Percentiles rank a stretch among this genome's conserved stretches.
These are phyloP conservation scores for Oreochromis mossambicus DNA, from an alignment of 2,797 vertebrate species.

Conservation along the genomic window DNA sequence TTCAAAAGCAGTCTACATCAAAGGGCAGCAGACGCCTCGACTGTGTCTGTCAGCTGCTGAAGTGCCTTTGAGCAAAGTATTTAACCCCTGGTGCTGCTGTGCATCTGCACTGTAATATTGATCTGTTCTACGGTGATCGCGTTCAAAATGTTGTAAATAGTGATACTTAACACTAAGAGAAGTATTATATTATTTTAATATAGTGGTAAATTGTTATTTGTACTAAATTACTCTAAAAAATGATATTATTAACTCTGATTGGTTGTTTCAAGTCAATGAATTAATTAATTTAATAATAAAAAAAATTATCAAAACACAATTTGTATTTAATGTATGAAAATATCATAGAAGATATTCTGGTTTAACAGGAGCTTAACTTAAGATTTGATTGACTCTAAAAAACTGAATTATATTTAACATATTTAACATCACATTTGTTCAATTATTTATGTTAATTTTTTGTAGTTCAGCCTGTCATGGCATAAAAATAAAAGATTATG, in stretches of 20 bases:
- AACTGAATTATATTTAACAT: not conserved
- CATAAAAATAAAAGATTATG: not conserved
- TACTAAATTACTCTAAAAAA: not conserved
- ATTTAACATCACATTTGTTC: not conserved
- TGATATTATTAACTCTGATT: not conserved
- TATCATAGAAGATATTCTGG: not conserved
- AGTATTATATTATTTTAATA: not conserved
- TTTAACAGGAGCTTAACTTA: not conserved
- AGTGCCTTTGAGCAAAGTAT: constrained; percentile 28
- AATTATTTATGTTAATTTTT: not conserved
- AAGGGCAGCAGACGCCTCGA: not conserved
- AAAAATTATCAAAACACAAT: not conserved
- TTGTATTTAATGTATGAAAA: not conserved
- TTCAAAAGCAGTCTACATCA: not conserved
- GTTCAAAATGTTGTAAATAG: not conserved
- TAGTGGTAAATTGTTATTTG: not conserved
- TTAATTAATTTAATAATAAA: not conserved
- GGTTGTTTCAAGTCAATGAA: not conserved
- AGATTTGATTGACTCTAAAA: not conserved
- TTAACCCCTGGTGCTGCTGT: not conserved
- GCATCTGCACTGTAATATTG: not conserved
- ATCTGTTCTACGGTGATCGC: not conserved
- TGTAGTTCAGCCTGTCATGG: not conserved
- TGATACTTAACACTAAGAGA: not conserved
- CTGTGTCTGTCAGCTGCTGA: not conserved